Evolutionary conservation across 2,113 vertebrate genomes (phyloP), one percentile per base, ranked within the genome.

Genomic region (Hyla sarda): DNA sequence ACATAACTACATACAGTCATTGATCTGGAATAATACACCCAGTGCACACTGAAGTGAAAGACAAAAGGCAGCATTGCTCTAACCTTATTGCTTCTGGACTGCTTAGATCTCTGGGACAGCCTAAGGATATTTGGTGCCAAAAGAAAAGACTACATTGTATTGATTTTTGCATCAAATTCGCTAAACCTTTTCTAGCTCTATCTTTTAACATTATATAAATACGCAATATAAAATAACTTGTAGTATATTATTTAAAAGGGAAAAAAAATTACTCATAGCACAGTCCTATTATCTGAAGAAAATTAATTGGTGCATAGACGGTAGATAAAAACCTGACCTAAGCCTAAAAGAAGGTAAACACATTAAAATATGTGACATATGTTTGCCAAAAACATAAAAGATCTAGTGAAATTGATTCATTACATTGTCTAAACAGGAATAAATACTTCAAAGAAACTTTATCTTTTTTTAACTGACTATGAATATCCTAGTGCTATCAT

Each of bases 391-490:
- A 77, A 28, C 14, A 1, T 7, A 32, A 32, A 28, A 77, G 48
- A 52, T 21, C 28, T 54, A 77, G 50, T 54, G 6, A 77, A 77
- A 52, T 52, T 52, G 74, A 77, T 77, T 54, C 74, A 77, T 77
- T 54, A 52, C 14, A 28, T 19, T 32, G 74, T 16, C 25, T 77
- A 17, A 50, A 52, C 14, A 52, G 47, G 45, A 76, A 76, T 76
- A 78, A 60, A 80, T 45, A 62, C 13, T 58, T 58, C 32, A n/a
- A 9, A 23, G 21, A 58, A 80, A 54, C 23, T 62, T 41, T 14
- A 25, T 5, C 21, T 0, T 65, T 30, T 65, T 6, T 17, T n/a
- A n/a, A n/a, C n/a, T n/a, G 19, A 17, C 54, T 25, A 65, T 41
- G 12, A 34, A 37, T n/a, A n/a, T 45, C n/a, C 32, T 25, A 45